Evolutionary conservation across 23 tunicate genomes (phyloP), one percentile per base, ranked within the genome.

Genomic region (Halocynthia aurantium): DNA sequence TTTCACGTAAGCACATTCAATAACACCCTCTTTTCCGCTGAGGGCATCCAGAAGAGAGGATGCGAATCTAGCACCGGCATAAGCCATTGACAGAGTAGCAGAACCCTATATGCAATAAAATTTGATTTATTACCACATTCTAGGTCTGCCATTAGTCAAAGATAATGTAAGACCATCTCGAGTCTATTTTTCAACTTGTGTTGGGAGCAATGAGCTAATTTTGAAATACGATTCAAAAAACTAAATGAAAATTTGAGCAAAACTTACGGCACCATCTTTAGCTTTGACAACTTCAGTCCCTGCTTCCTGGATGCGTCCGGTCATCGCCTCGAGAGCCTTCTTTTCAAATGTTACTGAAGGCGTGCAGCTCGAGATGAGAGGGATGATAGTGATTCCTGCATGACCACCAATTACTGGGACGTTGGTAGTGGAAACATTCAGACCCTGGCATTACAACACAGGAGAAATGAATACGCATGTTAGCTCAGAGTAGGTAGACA

Each of bases 331-430:
- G 15, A 88, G 66, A 8, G 70, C 82, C 22, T 71, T 84, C 5
- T 64, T 52, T 6, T 80, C 89, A 69, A 93, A 87, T 9, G 77
- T 64, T 11, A 84, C 89, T 0, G 80, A 12, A 7, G 94, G 94
- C 22, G 60, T 52, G 57, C 83, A 61, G 70, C 76, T 86, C 8
- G 94, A 93, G 19, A 96, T 80, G 51, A 96, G 77, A 12, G 99
- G 99, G 17, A 96, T 90, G 72, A 96, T 96, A 11, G 99, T 96
- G 53, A 96, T 79, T 50, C 99, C 99, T 21, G 99, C 99, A 76
- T 96, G 99, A 31, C 99, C 99, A 15, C 99, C 99, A 82, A 96
- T 81, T 7, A 96, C 99, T 51, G 96, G 99, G 8, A 96, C 99
- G 76, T 96, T 83, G 31, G 86, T 85, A 8, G 74, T 73, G 31